Base-by-base conservation (phyloP, 2,888 invertebrate species). In the Andrena marginata region DNA sequence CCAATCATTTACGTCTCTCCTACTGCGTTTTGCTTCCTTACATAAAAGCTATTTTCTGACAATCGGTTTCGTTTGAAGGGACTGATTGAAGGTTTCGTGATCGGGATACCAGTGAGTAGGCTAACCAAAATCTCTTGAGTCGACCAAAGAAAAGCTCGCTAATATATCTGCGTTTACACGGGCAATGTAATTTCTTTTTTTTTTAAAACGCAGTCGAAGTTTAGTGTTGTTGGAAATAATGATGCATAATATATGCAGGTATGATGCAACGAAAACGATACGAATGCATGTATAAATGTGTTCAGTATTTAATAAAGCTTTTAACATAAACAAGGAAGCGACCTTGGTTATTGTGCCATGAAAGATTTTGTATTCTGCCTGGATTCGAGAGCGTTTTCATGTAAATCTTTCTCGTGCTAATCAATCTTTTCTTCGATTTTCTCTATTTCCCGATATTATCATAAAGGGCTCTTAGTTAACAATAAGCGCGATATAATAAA, bases 121-220 rank as follows among this genome's bases (percentile, higher is more conserved):
- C 35, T 75, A 80, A 82, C 80, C 75, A 81, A 77, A 86, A 77
- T 85, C 77, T 80, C 49, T 76, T 13, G 60, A 77, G 68, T 62
- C 56, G 64, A 87, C 86, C 86, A 87, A 87, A 85, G 88, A 87
- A 56, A 76, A 77, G 20, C 48, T 51, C 29, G 71, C 59, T 62
- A 26, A 64, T 62, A 65, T 62, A 13, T 16, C 8, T 49, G 31
- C 16, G 29, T 26, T 29, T 68, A 16, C 29, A 63, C n/a, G 42
- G 20, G 23, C 35, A 62, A 71, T 64, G 48, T 74, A 71, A 76
- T 74, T 72, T 42, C 42, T 60, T 80, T 42, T 60, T 80, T 42
- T n/a, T 73, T 56, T 31, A 62, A 77, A 35, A 42, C 48, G 29
- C 73, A 69, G 42, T 77, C 13, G 72, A 64, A 48, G 69, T 80